A percentile compares a stretch with the other conserved stretches of the same genome.
These are phyloP conservation scores for Scophthalmus maximus DNA, from an alignment of 2,113 vertebrate species.

Conservation along the genomic window DNA sequence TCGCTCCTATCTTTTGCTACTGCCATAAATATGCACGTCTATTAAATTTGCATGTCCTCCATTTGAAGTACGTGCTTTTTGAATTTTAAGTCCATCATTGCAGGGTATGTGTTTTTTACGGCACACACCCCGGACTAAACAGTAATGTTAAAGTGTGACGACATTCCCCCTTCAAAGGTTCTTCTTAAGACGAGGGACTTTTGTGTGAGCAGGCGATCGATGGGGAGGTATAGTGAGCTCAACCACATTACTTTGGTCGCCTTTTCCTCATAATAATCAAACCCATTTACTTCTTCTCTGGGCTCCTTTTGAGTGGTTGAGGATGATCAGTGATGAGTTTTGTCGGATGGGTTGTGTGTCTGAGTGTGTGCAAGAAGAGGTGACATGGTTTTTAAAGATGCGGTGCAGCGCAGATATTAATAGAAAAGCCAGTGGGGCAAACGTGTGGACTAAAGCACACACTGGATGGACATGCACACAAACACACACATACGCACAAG, in stretches of 20 bases:
- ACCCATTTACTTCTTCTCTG: slow-evolving; percentile 30
- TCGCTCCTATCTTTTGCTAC: background rate
- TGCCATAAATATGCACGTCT: background rate
- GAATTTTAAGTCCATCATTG: background rate
- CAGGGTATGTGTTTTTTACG: background rate
- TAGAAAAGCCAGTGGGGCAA: slow-evolving; percentile 26
- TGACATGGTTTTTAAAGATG: slow-evolving; percentile 12
- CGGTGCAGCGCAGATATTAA: slow-evolving; percentile 12
- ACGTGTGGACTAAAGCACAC: background rate
- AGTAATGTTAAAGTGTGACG: slow-evolving; percentile 3
- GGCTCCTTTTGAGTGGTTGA: slow-evolving; percentile 25
- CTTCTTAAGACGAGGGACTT: slow-evolving; percentile 11
- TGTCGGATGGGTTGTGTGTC: background rate
- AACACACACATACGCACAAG: slow-evolving; percentile 4
- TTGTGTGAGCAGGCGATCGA: slow-evolving; percentile 32
- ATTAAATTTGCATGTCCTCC: background rate
- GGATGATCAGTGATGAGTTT: slow-evolving; percentile 40
- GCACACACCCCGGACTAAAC: background rate
- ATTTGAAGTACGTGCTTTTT: background rate
- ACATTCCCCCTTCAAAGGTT: slow-evolving; percentile 40
- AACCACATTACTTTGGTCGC: slow-evolving; percentile 41
- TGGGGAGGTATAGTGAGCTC: slow-evolving; percentile 34
- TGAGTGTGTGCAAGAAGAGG: slow-evolving; percentile 5
- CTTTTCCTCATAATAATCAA: slow-evolving; percentile 43
- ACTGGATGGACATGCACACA: slow-evolving; percentile 1